Percentiles rank a stretch among this genome's conserved stretches.
These are phyloP conservation scores for Gila robusta DNA, from an alignment of 2,797 vertebrate species.

Conservation along the genomic window DNA sequence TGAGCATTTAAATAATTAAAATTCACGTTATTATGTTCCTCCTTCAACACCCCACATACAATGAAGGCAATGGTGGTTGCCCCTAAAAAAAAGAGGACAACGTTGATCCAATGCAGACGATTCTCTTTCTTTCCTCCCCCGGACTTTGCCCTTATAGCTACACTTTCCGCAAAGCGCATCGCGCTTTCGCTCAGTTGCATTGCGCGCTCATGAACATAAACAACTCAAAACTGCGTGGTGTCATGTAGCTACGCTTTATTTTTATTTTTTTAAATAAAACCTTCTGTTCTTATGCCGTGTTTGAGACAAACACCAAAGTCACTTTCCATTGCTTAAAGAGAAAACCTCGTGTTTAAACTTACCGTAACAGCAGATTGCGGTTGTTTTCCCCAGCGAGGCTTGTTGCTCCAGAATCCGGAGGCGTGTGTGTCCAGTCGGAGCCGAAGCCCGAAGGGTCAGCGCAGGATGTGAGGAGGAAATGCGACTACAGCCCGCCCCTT, in stretches of 20 bases:
- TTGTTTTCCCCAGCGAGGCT: slow-evolving; percentile 6
- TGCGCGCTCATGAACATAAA: not conserved
- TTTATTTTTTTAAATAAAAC: not conserved
- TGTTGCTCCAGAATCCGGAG: slow-evolving; percentile 45
- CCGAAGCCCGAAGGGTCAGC: slow-evolving; percentile 52
- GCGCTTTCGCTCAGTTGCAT: not conserved
- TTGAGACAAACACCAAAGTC: slow-evolving; percentile 16
- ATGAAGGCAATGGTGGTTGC: not conserved
- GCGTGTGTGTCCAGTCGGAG: slow-evolving; percentile 37
- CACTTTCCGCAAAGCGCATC: slow-evolving; percentile 15
- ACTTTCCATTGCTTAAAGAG: not conserved
- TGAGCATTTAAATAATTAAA: not conserved
- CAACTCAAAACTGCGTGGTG: slow-evolving; percentile 7
- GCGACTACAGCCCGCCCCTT: slow-evolving; percentile 52
- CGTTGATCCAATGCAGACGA: not conserved
- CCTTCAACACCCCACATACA: not conserved
- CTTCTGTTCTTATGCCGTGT: not conserved
- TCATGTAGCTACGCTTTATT: not conserved
- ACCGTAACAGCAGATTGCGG: not conserved
- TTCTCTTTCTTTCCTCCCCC: not conserved
- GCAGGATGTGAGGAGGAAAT: slow-evolving; percentile 46
- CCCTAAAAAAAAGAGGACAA: not conserved
- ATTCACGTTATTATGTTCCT: not conserved
- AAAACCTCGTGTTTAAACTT: slow-evolving; percentile 2
- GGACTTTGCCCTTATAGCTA: not conserved